These are phyloP conservation scores for Tenualosa thibaudeaui DNA, from an alignment of 2,797 vertebrate genomes.

Conservation along the genomic window DNA sequence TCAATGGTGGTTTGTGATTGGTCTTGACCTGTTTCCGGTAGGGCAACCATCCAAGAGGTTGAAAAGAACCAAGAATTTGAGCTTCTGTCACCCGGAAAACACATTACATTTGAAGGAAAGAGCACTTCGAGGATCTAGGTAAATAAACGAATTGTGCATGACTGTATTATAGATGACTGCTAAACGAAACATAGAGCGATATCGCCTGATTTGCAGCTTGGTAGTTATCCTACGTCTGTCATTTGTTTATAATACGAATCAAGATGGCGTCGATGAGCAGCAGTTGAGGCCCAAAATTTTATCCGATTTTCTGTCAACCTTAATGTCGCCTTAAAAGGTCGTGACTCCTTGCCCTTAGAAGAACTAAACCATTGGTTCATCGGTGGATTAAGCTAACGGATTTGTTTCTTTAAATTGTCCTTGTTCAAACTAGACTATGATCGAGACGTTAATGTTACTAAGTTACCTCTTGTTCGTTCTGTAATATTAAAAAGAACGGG, in stretches of 20 bases:
- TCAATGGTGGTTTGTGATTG: slow-evolving; percentile 83
- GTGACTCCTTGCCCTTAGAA: not conserved
- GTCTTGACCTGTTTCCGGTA: slow-evolving; percentile 84
- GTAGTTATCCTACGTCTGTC: slow-evolving; percentile 61
- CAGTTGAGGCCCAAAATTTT: slow-evolving; percentile 68
- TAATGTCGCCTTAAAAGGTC: not conserved
- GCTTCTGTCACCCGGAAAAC: slow-evolving; percentile 52
- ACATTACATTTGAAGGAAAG: slow-evolving; percentile 47
- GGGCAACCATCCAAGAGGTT: slow-evolving; percentile 75
- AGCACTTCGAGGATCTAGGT: slow-evolving; percentile 64
- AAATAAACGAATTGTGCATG: slow-evolving; percentile 47
- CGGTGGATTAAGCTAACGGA: not conserved
- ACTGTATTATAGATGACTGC: slow-evolving; percentile 49
- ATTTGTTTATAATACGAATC: slow-evolving; percentile 77
- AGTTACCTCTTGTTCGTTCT: not conserved
- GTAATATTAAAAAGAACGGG: not conserved
- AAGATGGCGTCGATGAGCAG: slow-evolving; percentile 78
- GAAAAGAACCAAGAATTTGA: slow-evolving; percentile 69
- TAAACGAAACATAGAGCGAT: not conserved
- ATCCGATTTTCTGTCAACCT: slow-evolving; percentile 43
- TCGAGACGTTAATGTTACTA: not conserved
- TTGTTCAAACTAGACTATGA: not conserved
- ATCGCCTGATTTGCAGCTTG: slow-evolving; percentile 22
- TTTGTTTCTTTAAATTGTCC: not conserved
- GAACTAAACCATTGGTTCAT: not conserved